Evolutionary conservation across 2,888 invertebrate species (phyloP).

Genomic region (Folsomia candida): DNA sequence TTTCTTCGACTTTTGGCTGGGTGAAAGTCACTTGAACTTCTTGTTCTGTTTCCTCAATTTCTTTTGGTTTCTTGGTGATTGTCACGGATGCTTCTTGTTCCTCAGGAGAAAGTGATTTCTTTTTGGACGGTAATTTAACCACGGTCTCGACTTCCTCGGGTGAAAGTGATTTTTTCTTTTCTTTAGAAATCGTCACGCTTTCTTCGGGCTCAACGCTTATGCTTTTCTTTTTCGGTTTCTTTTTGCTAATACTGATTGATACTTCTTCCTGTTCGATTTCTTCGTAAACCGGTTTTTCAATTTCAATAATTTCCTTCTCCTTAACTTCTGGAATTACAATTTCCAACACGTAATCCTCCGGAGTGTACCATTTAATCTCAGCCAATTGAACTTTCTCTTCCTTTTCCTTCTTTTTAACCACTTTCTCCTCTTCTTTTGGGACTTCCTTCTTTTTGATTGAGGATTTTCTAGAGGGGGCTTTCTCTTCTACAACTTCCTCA

Average conservation of each 20-base stretch:
- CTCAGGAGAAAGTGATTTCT: constrained; percentile 3
- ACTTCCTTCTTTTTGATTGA: constrained; percentile 22
- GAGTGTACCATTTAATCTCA: constrained; percentile 14
- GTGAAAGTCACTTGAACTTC: not conserved
- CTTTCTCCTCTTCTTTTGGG: constrained; percentile 3
- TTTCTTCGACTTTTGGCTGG: constrained; percentile 5
- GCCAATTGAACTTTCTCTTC: not conserved
- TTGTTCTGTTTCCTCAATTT: constrained; percentile 5
- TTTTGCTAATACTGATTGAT: not conserved
- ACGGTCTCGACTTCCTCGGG: constrained; percentile 11
- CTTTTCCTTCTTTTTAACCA: constrained; percentile 6
- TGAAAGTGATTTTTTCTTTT: constrained; percentile 23
- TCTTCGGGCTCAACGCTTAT: not conserved
- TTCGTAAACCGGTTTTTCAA: not conserved
- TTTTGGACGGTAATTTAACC: constrained; percentile 6
- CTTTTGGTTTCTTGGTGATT: constrained; percentile 15
- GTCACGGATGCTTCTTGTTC: constrained; percentile 4
- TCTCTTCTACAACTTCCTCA: constrained; percentile 15
- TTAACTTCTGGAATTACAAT: not conserved
- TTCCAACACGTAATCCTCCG: not conserved
- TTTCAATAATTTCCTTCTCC: not conserved
- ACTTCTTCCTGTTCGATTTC: not conserved
- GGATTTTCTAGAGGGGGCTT: constrained; percentile 27
- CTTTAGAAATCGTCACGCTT: constrained; percentile 9
- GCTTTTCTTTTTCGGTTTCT: not conserved